phyloP scores from a whole-genome alignment of 2,888 invertebrate species.

The Conchocele bisecta region DNA sequence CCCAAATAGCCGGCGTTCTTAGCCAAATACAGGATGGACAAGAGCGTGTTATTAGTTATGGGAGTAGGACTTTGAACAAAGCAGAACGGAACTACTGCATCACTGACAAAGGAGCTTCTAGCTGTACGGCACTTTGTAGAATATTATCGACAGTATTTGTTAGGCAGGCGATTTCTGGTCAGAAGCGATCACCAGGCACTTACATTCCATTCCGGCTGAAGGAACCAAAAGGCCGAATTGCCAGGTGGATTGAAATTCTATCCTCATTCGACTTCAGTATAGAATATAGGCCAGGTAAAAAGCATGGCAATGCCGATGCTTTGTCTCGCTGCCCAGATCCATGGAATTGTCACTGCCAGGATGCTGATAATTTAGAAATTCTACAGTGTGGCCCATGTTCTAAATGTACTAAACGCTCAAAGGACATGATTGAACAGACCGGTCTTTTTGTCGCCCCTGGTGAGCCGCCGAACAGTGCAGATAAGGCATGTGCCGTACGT shows the following conservation, averaged over 20 bases:
- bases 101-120: constrained; percentile 1
- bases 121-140: constrained; percentile 2
- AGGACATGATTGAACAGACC: too few relatives aligned
- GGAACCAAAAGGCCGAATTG: constrained; percentile 40
- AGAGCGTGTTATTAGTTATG: background rate
- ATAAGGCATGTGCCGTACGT: too few relatives aligned
- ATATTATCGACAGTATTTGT: constrained; percentile 1
- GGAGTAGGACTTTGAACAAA: constrained; percentile 6
- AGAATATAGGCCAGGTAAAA: constrained; percentile 42
- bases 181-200: constrained; percentile 2
- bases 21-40: constrained; percentile 1
- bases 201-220: constrained; percentile 40
- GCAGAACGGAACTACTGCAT: constrained; percentile 5
- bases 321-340: constrained; percentile 40
- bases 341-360: constrained; percentile 26
- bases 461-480: too few relatives aligned
- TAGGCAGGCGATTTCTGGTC: background rate
- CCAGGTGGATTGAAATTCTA: constrained; percentile 46
- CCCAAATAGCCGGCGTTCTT: background rate
- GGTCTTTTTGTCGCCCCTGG: too few relatives aligned
- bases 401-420: constrained; percentile 29
- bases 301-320: constrained; percentile 49
- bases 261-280: constrained; percentile 41
- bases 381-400: constrained; percentile 39
- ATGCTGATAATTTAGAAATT: background rate